Evolutionary conservation across 2,113 vertebrate genomes (phyloP).

Genomic region (Hydrochoerus hydrochaeris): DNA sequence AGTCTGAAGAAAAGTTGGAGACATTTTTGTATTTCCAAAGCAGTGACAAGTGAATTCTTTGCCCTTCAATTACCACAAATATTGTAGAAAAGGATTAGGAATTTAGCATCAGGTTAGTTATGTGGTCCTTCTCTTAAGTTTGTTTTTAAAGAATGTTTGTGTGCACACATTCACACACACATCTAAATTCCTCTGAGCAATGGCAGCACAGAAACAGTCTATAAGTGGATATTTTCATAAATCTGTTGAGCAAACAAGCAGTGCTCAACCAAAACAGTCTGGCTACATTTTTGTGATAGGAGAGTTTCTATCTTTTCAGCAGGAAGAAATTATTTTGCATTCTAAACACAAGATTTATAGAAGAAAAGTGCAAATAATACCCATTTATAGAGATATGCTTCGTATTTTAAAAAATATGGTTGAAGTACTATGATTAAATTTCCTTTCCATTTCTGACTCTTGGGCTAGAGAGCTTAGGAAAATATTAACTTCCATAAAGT

Average conservation of each 20-base stretch:
- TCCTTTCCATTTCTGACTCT: conserved; percentile 51
- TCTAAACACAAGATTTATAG: neutral
- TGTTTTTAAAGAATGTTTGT: neutral
- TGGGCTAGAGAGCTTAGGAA: neutral
- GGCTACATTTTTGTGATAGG: neutral
- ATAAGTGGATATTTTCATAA: neutral
- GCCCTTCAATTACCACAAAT: neutral
- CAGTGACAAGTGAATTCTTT: neutral
- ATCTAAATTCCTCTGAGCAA: conserved; percentile 15
- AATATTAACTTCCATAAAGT: conserved; percentile 43
- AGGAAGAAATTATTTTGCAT: conserved; percentile 44
- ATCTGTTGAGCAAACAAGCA: conserved; percentile 6
- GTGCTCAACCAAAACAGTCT: neutral
- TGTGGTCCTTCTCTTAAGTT: neutral
- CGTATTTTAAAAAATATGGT: conserved; percentile 16
- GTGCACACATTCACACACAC: neutral
- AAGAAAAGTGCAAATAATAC: conserved; percentile 38
- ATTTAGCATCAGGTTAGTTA: neutral
- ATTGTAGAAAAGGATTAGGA: neutral
- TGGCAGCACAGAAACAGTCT: neutral
- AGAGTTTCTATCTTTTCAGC: neutral
- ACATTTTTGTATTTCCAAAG: neutral
- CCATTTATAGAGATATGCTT: neutral
- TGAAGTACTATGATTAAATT: conserved; percentile 42
- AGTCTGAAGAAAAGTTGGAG: conserved; percentile 30